phyloP scores from a whole-genome alignment of 2,888 invertebrate species.

The Mellilla xanthometata region DNA sequence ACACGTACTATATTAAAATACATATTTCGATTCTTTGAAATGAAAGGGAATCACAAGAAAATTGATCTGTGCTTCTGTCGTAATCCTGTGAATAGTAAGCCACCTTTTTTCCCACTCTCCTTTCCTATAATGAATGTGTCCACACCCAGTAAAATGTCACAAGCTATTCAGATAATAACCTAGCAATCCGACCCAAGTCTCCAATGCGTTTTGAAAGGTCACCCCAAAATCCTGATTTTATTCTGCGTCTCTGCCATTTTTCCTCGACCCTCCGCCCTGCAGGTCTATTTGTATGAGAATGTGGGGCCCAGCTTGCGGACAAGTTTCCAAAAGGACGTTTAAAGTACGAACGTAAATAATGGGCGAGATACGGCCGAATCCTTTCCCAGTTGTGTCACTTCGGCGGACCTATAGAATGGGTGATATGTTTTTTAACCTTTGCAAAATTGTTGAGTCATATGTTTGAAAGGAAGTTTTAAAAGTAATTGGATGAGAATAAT shows the following conservation, averaged over 20 bases:
- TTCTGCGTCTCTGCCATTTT: slow-evolving; percentile 33
- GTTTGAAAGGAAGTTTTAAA: no score
- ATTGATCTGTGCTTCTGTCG: no score
- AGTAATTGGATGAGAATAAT: no score
- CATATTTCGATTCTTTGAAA: no score
- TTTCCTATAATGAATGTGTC: neutral
- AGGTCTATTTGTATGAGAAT: slow-evolving; percentile 37
- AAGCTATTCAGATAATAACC: slow-evolving; percentile 24
- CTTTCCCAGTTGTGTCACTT: slow-evolving; percentile 15
- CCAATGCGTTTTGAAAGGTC: slow-evolving; percentile 26
- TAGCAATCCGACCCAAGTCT: slow-evolving; percentile 25
- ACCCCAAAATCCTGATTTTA: slow-evolving; percentile 34
- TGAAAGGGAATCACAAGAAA: no score
- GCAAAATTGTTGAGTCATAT: neutral
- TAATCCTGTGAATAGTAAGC: no score
- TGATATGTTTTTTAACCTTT: slow-evolving; percentile 8
- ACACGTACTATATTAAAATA: no score
- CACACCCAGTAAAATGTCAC: slow-evolving; percentile 14
- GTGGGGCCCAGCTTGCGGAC: slow-evolving; percentile 32
- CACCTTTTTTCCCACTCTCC: no score
- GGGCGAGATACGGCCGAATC: slow-evolving; percentile 26
- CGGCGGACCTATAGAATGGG: slow-evolving; percentile 10
- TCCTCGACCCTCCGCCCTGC: slow-evolving; percentile 31
- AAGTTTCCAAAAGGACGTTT: slow-evolving; percentile 40
- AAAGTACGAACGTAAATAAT: slow-evolving; percentile 44